Conservation (phyloP, 2,888 invertebrate genomes). For the Notodonta ziczac region DNA sequence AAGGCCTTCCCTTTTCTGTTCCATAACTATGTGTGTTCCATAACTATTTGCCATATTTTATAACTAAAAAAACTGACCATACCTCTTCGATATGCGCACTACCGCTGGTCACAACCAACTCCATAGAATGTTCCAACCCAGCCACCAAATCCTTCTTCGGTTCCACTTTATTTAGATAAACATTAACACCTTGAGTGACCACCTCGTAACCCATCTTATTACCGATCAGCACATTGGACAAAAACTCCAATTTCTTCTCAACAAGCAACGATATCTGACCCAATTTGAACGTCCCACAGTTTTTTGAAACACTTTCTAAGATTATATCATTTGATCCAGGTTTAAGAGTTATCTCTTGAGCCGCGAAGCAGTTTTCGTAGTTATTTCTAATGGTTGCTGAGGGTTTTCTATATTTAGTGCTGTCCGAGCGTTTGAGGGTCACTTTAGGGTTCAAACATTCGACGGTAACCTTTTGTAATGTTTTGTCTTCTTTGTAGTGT, state of each 20-base stretch:
- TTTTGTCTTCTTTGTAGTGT: constrained; percentile 93
- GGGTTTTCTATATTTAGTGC: constrained; percentile 88
- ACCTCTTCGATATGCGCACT: constrained; percentile 90
- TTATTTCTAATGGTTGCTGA: constrained; percentile 87
- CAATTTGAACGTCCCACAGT: constrained; percentile 88
- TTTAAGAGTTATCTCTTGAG: constrained; percentile 78
- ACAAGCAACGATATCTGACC: constrained; percentile 88
- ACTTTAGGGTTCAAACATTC: constrained; percentile 88
- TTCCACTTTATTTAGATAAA: constrained; percentile 78
- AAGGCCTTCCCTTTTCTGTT: too few species aligned
- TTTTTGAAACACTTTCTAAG: constrained; percentile 85
- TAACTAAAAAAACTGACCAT: constrained; percentile 39
- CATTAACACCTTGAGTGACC: constrained; percentile 78
- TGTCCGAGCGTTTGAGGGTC: constrained; percentile 88
- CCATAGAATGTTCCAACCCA: constrained; percentile 91
- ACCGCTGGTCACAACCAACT: constrained; percentile 90
- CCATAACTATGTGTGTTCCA: too few species aligned
- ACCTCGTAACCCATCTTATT: constrained; percentile 84
- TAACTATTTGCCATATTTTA: too few species aligned
- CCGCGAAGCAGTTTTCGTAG: constrained; percentile 85
- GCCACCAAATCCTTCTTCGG: constrained; percentile 90
- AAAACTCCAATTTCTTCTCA: constrained; percentile 88
- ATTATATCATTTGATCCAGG: constrained; percentile 88
- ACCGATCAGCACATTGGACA: constrained; percentile 86
- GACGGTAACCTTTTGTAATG: constrained; percentile 89